A percentile compares a stretch with the other conserved stretches of the same genome.
Conservation (phyloP, 2,797 vertebrate species). For the Eremophila alpestris region DNA sequence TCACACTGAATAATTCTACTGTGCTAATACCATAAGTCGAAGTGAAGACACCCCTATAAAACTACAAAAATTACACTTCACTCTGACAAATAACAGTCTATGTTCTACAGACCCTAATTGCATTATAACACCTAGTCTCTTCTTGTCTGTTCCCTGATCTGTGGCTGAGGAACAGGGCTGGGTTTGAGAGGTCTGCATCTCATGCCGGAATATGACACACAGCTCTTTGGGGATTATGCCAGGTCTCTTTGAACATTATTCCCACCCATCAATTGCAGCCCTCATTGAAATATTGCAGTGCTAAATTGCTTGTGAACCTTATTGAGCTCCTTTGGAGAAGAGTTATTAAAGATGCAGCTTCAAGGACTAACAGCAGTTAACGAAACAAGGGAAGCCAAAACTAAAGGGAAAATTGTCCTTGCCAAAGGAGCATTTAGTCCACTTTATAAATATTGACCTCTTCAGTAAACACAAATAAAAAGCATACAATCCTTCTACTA, state of each 20-base stretch:
- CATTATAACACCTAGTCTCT: background rate
- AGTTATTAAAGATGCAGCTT: background rate
- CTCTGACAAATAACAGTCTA: background rate
- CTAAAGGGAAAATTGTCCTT: background rate
- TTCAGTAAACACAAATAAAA: conserved; percentile 2
- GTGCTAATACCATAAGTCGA: background rate
- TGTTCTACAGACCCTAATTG: background rate
- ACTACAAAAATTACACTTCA: background rate
- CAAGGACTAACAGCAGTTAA: background rate
- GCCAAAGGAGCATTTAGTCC: background rate
- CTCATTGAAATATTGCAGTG: background rate
- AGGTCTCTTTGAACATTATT: background rate
- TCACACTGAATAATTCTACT: background rate
- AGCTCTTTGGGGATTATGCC: background rate
- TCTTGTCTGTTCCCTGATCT: background rate
- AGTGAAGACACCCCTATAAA: background rate
- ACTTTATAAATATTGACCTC: background rate
- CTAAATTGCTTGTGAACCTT: background rate
- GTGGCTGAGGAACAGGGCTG: background rate
- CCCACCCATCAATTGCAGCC: background rate
- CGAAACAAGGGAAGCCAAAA: background rate
- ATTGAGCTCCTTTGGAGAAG: background rate
- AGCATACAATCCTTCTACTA: background rate
- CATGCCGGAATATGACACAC: background rate
- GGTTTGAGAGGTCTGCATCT: background rate